Evolutionary conservation across 2,113 vertebrate genomes (phyloP), one percentile per base, ranked within the genome.

Genomic region (Passer domesticus): DNA sequence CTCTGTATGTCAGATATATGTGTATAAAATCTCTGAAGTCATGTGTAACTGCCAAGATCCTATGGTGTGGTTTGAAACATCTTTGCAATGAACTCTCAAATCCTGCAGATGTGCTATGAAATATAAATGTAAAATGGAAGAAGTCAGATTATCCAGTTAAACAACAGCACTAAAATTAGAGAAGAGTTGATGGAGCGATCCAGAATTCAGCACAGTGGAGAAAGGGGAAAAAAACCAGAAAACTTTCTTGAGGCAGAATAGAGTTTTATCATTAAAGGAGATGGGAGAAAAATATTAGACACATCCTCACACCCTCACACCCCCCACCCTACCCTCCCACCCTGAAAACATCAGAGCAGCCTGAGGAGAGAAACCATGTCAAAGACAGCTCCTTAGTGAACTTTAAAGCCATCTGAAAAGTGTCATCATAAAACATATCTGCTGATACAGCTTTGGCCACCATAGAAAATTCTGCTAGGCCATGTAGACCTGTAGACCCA

Each of bases 11-110:
- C 90, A 92, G 58, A 92, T 84, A 15, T 87, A 89, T 96, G 90
- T 93, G 43, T 94, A 87, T 92, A 94, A 88, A 94, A 87, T 83
- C 79, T 92, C 93, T 73, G 68, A 88, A 95, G 93, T 92, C 68
- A 25, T 90, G 83, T 89, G 76, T 88, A 87, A 92, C 92, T 96
- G 95, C 93, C 95, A 95, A 93, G 76, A 90, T 90, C 76, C 49
- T 87, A 5, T 89, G 88, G 86, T 83, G 83, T 93, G 88, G 60
- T 96, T 95, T 96, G 92, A 96, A 97, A 94, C 33, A 90, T 96
- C 46, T 79, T 69, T 88, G 53, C 73, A 79, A 69, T 89, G 74
- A 89, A 73, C 69, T 92, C 69, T 90, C 43, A 33, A 75, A 58
- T 68, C 41, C 56, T 64, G n/a, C 92, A 96, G 80, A 93, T 96